phyloP scores from a whole-genome alignment of 2,888 invertebrate genomes.

The Charanyca ferruginea region DNA sequence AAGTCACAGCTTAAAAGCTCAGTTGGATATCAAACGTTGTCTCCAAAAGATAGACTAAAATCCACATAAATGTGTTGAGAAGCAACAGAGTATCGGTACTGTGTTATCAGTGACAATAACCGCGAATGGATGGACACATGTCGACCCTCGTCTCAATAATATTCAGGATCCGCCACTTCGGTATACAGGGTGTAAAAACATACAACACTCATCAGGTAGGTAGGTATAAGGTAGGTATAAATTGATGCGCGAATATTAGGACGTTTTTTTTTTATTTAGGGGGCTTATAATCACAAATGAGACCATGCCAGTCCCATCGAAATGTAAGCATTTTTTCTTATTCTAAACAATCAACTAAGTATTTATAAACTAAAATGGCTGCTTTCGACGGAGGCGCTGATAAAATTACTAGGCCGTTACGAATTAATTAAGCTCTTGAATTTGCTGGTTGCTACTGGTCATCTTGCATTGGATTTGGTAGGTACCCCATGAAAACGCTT shows the following conservation, averaged over 20 bases:
- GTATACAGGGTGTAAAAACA: constrained; percentile 3
- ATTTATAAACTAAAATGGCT: too few relatives aligned
- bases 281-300: too few relatives aligned
- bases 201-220: background rate
- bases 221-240: constrained; percentile 21
- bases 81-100: constrained; percentile 20
- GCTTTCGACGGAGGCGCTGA: too few relatives aligned
- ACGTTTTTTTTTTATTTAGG: too few relatives aligned
- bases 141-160: constrained; percentile 78
- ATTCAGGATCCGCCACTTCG: constrained; percentile 55
- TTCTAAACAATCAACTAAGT: too few relatives aligned
- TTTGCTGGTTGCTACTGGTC: too few relatives aligned
- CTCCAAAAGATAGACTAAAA: background rate
- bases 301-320: too few relatives aligned
- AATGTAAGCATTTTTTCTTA: too few relatives aligned
- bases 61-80: constrained; percentile 5
- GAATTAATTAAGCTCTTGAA: too few relatives aligned
- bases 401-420: too few relatives aligned
- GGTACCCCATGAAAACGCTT: too few relatives aligned
- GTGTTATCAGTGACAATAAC: constrained; percentile 69
- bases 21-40: background rate
- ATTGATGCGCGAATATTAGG: constrained; percentile 26
- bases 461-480: too few relatives aligned
- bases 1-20: constrained; percentile 13
- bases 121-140: constrained; percentile 75